Conservation (phyloP, 92 coral and sea anemone genomes). For the Phenganax stokvisi region DNA sequence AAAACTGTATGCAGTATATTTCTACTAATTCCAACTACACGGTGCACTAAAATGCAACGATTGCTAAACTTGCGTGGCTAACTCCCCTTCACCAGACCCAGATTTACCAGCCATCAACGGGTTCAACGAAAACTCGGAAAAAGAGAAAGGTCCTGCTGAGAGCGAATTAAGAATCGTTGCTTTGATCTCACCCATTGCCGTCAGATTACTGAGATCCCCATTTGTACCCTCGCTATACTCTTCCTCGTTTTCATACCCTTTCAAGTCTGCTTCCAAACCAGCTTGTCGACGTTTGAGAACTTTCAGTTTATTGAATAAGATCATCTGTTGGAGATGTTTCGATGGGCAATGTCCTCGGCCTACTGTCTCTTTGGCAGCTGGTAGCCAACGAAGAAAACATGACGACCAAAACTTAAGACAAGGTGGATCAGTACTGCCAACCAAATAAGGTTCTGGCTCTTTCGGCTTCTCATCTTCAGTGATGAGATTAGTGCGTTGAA, state of each 20-base stretch:
- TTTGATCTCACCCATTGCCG: slow-evolving; percentile 11
- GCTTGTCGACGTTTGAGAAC: slow-evolving; percentile 73
- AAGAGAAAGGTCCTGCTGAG: slow-evolving; percentile 23
- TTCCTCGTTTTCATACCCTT: slow-evolving; percentile 33
- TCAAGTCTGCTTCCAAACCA: slow-evolving; percentile 47
- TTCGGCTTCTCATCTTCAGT: slow-evolving; percentile 38
- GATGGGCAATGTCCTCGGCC: slow-evolving; percentile 92
- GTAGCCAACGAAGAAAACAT: slow-evolving; percentile 86
- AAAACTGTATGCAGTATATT: no score
- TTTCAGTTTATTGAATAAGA: slow-evolving; percentile 76
- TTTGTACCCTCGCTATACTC: slow-evolving; percentile 10
- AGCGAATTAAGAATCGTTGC: slow-evolving; percentile 13
- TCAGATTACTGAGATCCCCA: neutral
- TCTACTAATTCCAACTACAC: no score
- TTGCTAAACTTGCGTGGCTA: slow-evolving; percentile 8
- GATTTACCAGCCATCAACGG: slow-evolving; percentile 15
- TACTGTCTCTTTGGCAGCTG: slow-evolving; percentile 78
- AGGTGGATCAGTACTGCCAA: slow-evolving; percentile 72
- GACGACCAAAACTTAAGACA: slow-evolving; percentile 91
- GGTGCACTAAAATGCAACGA: no score
- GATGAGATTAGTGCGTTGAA: slow-evolving; percentile 39
- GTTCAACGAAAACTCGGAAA: slow-evolving; percentile 34
- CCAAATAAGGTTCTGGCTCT: slow-evolving; percentile 45
- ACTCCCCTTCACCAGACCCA: neutral
- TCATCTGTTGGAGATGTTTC: slow-evolving; percentile 87